Evolutionary conservation across 2,797 vertebrate species (phyloP), one percentile per base, ranked within the genome.

Genomic region (Lacerta viridis): DNA sequence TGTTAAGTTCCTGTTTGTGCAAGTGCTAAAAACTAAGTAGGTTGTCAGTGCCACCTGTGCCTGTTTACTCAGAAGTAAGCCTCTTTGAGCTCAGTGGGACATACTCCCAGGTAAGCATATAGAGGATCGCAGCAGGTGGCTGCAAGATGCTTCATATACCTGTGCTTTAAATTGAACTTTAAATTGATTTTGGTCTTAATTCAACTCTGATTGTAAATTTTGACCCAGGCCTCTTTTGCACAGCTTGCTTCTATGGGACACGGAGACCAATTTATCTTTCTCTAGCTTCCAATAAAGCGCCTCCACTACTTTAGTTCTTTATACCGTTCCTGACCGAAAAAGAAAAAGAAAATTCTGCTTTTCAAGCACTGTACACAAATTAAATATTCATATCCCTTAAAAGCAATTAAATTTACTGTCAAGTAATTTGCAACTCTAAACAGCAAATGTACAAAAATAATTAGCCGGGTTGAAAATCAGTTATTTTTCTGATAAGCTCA

Each of bases 341-440:
- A 23, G 43, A 83, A 69, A 43, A 50, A 9, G 64, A 66, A n/a
- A 75, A 72, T 50, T 11, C 55, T 85, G 55, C 92, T 94, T 94
- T 80, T 89, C 84, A 92, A 91, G 84, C 77, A 91, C 69, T 83
- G 61, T 90, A 90, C 85, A 91, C 76, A 93, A 94, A 95, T 94
- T 94, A 95, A 95, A 94, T 92, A 95, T 94, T 95, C 87, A 91
- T 90, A 87, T 94, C 92, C 84, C 75, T 94, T 94, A 95, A 94
- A 95, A 92, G 88, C 92, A 94, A 94, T 95, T 95, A 95, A 88
- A 91, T 93, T 92, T 93, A 91, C 91, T 92, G 64, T 94, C 88
- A 89, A 92, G 93, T 89, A 92, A 94, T 95, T 94, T 95, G 94
- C 86, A 94, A 94, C 92, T 87, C 91, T 93, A 93, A 95, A 94